A percentile compares a stretch with the other conserved stretches of the same genome.
Evolutionary conservation across 2,113 vertebrate species (phyloP).

Genomic region (Sciurus niger): DNA sequence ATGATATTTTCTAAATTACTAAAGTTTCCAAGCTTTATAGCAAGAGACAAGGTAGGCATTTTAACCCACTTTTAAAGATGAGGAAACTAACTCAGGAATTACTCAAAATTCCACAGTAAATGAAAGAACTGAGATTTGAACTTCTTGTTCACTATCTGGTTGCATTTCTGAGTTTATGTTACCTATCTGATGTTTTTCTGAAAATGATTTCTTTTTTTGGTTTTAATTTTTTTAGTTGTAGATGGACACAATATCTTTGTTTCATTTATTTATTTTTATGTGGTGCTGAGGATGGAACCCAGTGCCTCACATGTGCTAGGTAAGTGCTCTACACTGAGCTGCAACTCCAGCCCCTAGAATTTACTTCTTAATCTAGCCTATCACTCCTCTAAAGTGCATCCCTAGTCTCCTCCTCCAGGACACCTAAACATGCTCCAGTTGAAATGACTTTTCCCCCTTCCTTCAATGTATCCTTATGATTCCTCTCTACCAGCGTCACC

Average conservation of each 20-base stretch:
- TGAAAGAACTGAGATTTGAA: neutral
- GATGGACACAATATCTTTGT: too few relatives aligned
- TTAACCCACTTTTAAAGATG: constrained; percentile 32
- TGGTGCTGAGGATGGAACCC: too few relatives aligned
- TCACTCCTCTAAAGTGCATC: neutral
- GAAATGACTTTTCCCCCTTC: neutral
- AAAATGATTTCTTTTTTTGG: neutral
- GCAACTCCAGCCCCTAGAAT: neutral
- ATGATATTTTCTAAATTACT: neutral
- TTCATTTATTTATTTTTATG: too few relatives aligned
- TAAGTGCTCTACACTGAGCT: too few relatives aligned
- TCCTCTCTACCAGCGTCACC: neutral
- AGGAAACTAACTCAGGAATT: constrained; percentile 11
- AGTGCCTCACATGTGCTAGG: too few relatives aligned
- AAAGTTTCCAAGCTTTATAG: neutral
- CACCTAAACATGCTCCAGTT: neutral
- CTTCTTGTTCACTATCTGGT: neutral
- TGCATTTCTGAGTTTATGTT: neutral
- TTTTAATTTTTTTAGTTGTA: too few relatives aligned
- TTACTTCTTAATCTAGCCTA: neutral
- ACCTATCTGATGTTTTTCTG: neutral
- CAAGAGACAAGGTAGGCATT: neutral
- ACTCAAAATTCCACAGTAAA: neutral
- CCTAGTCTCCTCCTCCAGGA: neutral
- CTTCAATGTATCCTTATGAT: neutral